Evolutionary conservation across 2,888 invertebrate genomes (phyloP), one percentile per base, ranked within the genome.

Genomic region (Scrobipalpa costella): DNA sequence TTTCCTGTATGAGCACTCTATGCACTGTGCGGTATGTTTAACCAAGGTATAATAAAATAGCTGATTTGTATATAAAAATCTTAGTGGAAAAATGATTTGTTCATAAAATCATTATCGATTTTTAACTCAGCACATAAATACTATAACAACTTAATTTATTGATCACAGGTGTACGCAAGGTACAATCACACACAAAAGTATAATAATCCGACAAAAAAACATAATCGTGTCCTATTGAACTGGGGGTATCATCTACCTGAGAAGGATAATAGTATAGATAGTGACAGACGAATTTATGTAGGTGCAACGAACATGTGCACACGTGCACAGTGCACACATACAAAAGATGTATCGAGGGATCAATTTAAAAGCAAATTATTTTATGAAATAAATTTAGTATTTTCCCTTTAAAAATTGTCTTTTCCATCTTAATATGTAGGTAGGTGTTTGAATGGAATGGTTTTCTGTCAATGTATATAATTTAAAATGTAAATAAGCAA

Each of bases 241-340:
- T 15, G n/a, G 9, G 38, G 57, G 57, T 38, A 38, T 38, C 57
- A 38, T 38, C 57, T 57, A 57, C 57, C 57, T 57, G 57, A 15
- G 57, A 38, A 9, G 19, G 38, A 19, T 52, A 52, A 38, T 57
- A 57, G 21, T 36, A 9, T 38, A 38, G 38, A 57, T 36, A 9
- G 57, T 57, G 38, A 57, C 57, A 36, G 57, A 38, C 19, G 34
- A 57, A 57, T 57, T 57, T 57, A 57, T 57, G 19, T 55, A 55
- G 34, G 17, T 49, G 19, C 21, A 27, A 27, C 27, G 27, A 27
- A 27, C 5, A 27, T 27, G 27, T 27, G 5, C 5, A 5, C 27
- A 27, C 27, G 5, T 27, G 27, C 27, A 27, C 27, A 27, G 27
- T 27, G 8, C 49, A 15, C 15, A 49, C 49, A 49, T 9, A 49